These are phyloP conservation scores for Caenorhabditis zanzibari DNA, from an alignment of 2,888 invertebrate species.

Conservation along the genomic window DNA sequence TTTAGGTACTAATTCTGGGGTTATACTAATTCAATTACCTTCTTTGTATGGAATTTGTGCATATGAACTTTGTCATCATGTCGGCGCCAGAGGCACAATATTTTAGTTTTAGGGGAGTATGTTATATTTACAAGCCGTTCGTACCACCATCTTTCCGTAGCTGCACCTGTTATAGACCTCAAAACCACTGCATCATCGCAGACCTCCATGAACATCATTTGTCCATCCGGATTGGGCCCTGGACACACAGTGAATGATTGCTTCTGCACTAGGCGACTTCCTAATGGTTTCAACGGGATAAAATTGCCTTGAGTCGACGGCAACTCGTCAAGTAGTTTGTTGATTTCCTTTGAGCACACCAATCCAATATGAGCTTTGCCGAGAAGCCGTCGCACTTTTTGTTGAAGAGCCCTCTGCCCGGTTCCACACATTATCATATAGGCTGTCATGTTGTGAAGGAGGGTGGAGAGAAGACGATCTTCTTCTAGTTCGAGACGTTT, in stretches of 20 bases:
- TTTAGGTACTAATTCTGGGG: background rate
- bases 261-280: slow-evolving; percentile 95
- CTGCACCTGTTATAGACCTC: slow-evolving; percentile 86
- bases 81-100: slow-evolving; percentile 95
- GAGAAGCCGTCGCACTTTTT: slow-evolving; percentile 92
- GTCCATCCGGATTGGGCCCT: slow-evolving; percentile 93
- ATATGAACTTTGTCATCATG: slow-evolving; percentile 91
- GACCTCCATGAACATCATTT: slow-evolving; percentile 88
- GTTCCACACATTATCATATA: slow-evolving; percentile 88
- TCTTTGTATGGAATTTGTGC: slow-evolving; percentile 98
- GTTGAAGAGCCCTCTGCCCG: slow-evolving; percentile 78
- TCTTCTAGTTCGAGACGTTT: slow-evolving; percentile 98
- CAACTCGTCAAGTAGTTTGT: slow-evolving; percentile 95
- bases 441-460: slow-evolving; percentile 96
- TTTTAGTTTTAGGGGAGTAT: slow-evolving; percentile 94
- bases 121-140: slow-evolving; percentile 99
- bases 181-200: slow-evolving; percentile 92
- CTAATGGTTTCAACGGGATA: slow-evolving; percentile 95
- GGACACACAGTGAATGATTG: slow-evolving; percentile 99
- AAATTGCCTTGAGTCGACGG: slow-evolving; percentile 94
- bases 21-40: slow-evolving; percentile 87
- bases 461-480: slow-evolving; percentile 94
- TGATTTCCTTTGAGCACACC: slow-evolving; percentile 97
- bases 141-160: slow-evolving; percentile 94
- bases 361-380: slow-evolving; percentile 99